Conservation (phyloP, 2,888 invertebrate species). For the Napeogenes sylphis region DNA sequence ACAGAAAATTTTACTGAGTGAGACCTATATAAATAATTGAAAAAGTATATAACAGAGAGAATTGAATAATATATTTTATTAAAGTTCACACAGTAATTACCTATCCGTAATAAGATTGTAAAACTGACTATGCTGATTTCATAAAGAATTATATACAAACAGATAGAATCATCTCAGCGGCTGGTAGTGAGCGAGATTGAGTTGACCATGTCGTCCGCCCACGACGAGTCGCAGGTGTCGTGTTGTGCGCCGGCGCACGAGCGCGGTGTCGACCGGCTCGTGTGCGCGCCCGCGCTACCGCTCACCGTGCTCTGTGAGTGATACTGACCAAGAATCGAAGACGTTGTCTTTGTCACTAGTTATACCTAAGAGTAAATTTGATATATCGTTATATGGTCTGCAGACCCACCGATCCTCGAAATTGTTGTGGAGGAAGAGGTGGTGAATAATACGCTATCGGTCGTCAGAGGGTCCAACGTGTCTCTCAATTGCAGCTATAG, state of each 20-base stretch:
- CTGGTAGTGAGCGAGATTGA: constrained; percentile 58
- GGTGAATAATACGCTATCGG: constrained; percentile 50
- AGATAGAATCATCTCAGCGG: constrained; percentile 59
- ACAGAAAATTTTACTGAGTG: no score
- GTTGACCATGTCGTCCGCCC: constrained; percentile 45
- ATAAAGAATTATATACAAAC: background rate
- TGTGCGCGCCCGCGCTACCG: constrained; percentile 56
- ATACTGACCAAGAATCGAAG: background rate
- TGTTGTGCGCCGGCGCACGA: constrained; percentile 59
- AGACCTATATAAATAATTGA: no score
- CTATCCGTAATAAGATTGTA: no score
- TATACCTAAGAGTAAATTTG: background rate
- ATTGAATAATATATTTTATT: no score
- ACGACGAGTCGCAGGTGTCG: constrained; percentile 61
- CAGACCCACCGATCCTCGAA: constrained; percentile 59
- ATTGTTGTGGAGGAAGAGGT: constrained; percentile 48
- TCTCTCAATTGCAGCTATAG: constrained; percentile 56
- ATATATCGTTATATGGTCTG: constrained; percentile 22
- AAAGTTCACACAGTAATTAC: no score
- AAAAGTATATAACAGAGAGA: no score
- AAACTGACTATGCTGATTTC: no score
- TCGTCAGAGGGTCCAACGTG: constrained; percentile 55
- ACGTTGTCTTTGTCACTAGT: no score
- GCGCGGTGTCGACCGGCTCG: constrained; percentile 40
- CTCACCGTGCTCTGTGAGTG: constrained; percentile 61